These are phyloP conservation scores for Lottia scabra DNA, from an alignment of 2,888 invertebrate species.

Conservation along the genomic window DNA sequence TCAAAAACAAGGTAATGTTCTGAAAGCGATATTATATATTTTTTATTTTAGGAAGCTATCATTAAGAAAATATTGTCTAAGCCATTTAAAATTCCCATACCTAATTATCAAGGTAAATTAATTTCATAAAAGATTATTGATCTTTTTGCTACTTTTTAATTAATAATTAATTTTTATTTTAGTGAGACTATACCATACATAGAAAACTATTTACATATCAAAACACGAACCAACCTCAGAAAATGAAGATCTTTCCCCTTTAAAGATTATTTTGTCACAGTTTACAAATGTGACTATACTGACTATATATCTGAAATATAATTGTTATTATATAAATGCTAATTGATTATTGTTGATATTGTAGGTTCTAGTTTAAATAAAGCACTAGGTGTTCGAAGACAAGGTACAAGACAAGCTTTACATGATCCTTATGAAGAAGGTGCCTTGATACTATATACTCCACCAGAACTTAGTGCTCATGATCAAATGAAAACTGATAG, in stretches of 20 bases:
- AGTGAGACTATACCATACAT: too few species aligned
- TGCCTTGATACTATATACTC: slow-evolving; percentile 88
- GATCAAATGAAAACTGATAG: slow-evolving; percentile 86
- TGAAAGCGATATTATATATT: not conserved
- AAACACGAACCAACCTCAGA: too few species aligned
- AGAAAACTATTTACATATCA: too few species aligned
- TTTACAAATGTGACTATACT: too few species aligned
- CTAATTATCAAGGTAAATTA: slow-evolving; percentile 78
- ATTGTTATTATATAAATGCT: too few species aligned
- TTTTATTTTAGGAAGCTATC: slow-evolving; percentile 77
- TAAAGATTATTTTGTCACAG: too few species aligned
- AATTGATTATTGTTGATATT: slow-evolving; percentile 3
- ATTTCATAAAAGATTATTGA: too few species aligned
- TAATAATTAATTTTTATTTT: too few species aligned
- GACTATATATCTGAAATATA: too few species aligned
- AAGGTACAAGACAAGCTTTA: slow-evolving; percentile 77
- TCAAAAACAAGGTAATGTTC: not conserved
- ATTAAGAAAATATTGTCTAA: slow-evolving; percentile 84
- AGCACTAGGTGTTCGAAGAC: slow-evolving; percentile 82
- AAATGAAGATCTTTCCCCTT: too few species aligned
- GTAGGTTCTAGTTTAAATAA: slow-evolving; percentile 79
- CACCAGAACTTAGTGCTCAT: slow-evolving; percentile 86
- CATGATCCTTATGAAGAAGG: slow-evolving; percentile 94
- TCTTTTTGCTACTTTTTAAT: too few species aligned
- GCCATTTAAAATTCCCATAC: slow-evolving; percentile 93